Base-by-base conservation (phyloP, 1,140 invertebrate genomes). In the Neodiprion pinetum region DNA sequence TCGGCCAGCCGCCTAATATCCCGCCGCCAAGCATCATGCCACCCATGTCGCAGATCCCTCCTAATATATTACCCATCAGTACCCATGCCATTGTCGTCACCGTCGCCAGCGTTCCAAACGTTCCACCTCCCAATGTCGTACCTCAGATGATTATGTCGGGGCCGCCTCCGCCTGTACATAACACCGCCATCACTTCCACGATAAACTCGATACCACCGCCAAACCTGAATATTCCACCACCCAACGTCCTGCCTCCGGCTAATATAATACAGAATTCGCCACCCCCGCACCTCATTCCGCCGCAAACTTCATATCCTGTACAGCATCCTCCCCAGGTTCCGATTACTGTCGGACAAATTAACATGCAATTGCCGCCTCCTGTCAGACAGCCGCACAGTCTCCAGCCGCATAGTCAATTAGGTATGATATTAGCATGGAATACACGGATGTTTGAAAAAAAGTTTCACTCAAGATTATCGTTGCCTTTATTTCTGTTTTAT, bases 31-130 rank as follows among this genome's bases (percentile, higher is more conserved):
- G 82, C 68, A 74, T 87, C 66, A 77, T 86, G 70, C 82, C 84
- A 48, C 81, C 86, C 0, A 86, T 87, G 79, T 81, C 85, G 48
- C 84, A 80, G 79, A 86, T 84, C 83, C 86, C 84, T 73, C 88
- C 84, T 40, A 89, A 76, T 68, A 82, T 85, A 74, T 77, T 88
- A 74, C 76, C 86, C 11, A 85, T 88, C 40, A 75, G 81, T 81
- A 86, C 89, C 0, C 89, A 89, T 40, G 81, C 89, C 4, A 88
- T 89, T 3, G 88, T 90, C 8, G 86, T 85, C 9, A 83, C 81
- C 0, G 82, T 85, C 28, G 80, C 81, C 0, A 86, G 67, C 72
- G 85, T 89, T 72, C 83, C 88, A 0, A 83, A 87, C 48, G 77
- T 89, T 9, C 80, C 86, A 65, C 86, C 85, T 21, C 90, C 86